Percentiles rank a stretch among this genome's conserved stretches.
Conservation (phyloP, 2,113 vertebrate species). For the Motacilla alba region DNA sequence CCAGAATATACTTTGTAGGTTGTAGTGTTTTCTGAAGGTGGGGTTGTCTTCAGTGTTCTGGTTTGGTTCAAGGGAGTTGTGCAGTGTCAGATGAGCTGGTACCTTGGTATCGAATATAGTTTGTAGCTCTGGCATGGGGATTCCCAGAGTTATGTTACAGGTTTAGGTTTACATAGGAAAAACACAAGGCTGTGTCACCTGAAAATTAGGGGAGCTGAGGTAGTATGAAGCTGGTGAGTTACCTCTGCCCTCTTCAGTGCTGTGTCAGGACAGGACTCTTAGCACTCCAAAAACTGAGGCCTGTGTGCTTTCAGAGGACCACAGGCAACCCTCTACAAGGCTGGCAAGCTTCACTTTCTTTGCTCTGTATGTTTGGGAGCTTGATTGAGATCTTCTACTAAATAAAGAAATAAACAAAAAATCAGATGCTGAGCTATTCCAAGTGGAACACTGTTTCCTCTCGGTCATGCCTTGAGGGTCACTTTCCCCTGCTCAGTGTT, state of each 20-base stretch:
- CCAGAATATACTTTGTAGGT: background rate
- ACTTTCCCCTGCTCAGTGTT: background rate
- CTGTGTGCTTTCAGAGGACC: background rate
- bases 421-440: background rate
- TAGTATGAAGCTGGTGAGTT: background rate
- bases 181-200: background rate
- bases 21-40: background rate
- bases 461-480: background rate
- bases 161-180: background rate
- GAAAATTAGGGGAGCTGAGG: background rate
- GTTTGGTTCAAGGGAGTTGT: background rate
- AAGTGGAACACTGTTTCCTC: background rate
- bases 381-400: background rate
- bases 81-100: background rate
- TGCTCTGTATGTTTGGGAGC: background rate
- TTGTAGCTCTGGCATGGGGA: background rate
- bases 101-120: background rate
- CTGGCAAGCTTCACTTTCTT: background rate
- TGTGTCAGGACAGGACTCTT: background rate
- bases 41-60: background rate
- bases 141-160: background rate
- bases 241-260: background rate
- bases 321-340: background rate
- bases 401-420: background rate
- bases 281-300: background rate